Percentiles rank a stretch among this genome's conserved stretches.
Conservation (phyloP, 2,888 invertebrate species). For the Synanthedon vespiformis region DNA sequence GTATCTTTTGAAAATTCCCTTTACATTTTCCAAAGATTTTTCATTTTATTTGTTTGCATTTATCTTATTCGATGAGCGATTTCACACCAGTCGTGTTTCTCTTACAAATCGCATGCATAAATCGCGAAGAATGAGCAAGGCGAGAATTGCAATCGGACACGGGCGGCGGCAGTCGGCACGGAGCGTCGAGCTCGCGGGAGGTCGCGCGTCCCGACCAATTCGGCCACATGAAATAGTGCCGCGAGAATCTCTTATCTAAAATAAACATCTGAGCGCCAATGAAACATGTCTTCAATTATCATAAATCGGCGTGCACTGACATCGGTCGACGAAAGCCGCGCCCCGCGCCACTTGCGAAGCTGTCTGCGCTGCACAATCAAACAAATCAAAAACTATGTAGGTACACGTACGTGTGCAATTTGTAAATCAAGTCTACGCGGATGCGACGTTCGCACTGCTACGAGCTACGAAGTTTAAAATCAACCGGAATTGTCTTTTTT, state of each 20-base stretch:
- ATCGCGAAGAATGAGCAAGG: constrained; percentile 47
- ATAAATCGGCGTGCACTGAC: constrained; percentile 65
- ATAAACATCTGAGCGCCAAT: constrained; percentile 67
- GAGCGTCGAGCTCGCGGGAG: constrained; percentile 43
- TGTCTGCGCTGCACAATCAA: constrained; percentile 29
- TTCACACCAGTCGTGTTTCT: constrained; percentile 44
- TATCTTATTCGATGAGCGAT: constrained; percentile 42
- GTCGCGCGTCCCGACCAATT: constrained; percentile 57
- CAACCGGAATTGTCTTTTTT: too few relatives aligned
- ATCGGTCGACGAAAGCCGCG: constrained; percentile 51
- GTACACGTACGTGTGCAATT: constrained; percentile 4
- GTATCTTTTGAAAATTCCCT: constrained; percentile 12
- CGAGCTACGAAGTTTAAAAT: too few relatives aligned
- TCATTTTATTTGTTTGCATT: constrained; percentile 20
- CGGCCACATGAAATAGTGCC: constrained; percentile 65
- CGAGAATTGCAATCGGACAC: constrained; percentile 50
- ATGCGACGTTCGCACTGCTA: too few relatives aligned
- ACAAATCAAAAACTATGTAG: constrained; percentile 33
- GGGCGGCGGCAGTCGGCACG: constrained; percentile 15
- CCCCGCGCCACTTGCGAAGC: constrained; percentile 35
- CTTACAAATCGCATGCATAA: constrained; percentile 48
- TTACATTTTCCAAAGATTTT: constrained; percentile 15
- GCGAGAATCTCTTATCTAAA: constrained; percentile 62
- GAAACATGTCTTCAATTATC: constrained; percentile 70
- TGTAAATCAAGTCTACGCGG: too few relatives aligned